Base-by-base conservation (phyloP, 2,888 invertebrate species). In the Watsonalla cultraria region DNA sequence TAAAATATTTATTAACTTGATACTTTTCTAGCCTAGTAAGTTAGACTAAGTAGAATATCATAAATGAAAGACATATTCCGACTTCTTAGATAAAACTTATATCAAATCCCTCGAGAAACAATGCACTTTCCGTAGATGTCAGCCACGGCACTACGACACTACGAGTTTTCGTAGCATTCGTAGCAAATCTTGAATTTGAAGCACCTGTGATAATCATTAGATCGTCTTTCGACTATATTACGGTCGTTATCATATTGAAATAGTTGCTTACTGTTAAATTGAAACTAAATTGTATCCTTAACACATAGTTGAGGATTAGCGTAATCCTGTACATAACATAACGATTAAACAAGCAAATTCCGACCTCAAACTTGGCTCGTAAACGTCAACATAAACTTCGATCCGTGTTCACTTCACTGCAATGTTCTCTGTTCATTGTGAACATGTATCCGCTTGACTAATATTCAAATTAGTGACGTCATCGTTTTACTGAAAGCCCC, bases 401-500 rank as follows among this genome's bases (percentile, higher is more conserved):
- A 58, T 64, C 54, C 57, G 59, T 49, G 53, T 51, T 54, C 53
- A 47, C 24, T 15, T 33, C 46, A 45, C 53, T 51, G 55, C 51
- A 59, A 58, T 60, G 42, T 42, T 60, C 54, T 52, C 55, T 59
- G 61, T 69, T 59, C 67, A 66, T 67, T 67, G 68, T 65, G 65
- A 63, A 64, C 67, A 62, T 60, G 64, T 60, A 63, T 65, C 62
- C 60, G 60, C 59, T 61, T 62, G 66, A 62, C 68, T 70, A 73
- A 72, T 72, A 78, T 75, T 71, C 74, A 71, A 72, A 78, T 78
- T 72, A 68, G 68, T 71, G 62, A 68, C 72, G 74, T 75, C 74
- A 74, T 71, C 64, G 66, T 70, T 76, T 76, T 68, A 74, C 58
- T 65, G 62, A 46, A 54, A 53, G 61, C 56, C 53, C 57, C 63